Percentiles rank a stretch among this genome's conserved stretches.
Conservation (phyloP, 37 sponge, comb jelly and placozoan species). For the Sycon ciliatum region DNA sequence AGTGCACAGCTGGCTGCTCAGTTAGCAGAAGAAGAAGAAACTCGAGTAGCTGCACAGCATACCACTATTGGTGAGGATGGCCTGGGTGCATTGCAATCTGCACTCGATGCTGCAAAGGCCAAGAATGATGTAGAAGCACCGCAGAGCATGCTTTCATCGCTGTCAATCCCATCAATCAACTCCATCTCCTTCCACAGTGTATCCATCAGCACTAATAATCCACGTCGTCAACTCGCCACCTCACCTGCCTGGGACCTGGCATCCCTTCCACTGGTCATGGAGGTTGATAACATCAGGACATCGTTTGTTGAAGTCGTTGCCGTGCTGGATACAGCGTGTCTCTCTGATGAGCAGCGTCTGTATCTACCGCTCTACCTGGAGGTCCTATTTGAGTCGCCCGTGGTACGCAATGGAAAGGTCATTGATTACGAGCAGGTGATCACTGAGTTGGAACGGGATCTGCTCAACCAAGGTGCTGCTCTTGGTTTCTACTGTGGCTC, state of each 20-base stretch:
- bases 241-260: slow-evolving; percentile 24
- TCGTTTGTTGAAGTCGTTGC: slow-evolving; percentile 64
- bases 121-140: slow-evolving; percentile 58
- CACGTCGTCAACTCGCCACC: background rate
- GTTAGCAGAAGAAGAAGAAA: slow-evolving; percentile 59
- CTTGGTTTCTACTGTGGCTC: background rate
- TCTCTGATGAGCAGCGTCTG: slow-evolving; percentile 17
- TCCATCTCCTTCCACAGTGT: slow-evolving; percentile 57
- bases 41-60: slow-evolving; percentile 41
- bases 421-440: slow-evolving; percentile 19
- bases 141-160: slow-evolving; percentile 16
- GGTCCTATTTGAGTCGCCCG: slow-evolving; percentile 69
- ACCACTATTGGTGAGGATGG: slow-evolving; percentile 56
- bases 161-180: slow-evolving; percentile 47
- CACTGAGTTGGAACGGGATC: background rate
- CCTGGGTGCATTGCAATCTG: slow-evolving; percentile 36
- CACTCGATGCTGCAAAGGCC: slow-evolving; percentile 46
- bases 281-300: slow-evolving; percentile 63
- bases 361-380: slow-evolving; percentile 59
- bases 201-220: slow-evolving; percentile 13
- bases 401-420: slow-evolving; percentile 66
- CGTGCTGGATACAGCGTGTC: slow-evolving; percentile 46
- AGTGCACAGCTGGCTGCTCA: slow-evolving; percentile 50
- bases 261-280: slow-evolving; percentile 52
- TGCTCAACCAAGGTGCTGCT: background rate